Evolutionary conservation across 2,888 invertebrate genomes (phyloP).

Genomic region (Tipula lateralis): DNA sequence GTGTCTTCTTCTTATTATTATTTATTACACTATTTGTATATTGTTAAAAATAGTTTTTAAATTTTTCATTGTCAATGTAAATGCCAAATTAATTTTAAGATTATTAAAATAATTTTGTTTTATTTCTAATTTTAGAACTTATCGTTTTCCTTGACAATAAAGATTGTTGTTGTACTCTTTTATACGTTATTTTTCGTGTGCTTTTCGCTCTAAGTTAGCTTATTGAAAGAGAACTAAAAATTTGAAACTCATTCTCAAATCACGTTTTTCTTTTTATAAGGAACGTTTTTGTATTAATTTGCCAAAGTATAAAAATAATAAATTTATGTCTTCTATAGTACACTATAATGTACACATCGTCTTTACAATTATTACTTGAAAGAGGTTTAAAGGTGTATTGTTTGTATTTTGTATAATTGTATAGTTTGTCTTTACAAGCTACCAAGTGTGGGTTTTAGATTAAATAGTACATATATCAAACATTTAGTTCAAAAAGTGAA

Average conservation of each 20-base stretch:
- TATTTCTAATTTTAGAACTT: not conserved
- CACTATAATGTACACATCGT: too few relatives aligned
- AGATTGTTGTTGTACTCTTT: not conserved
- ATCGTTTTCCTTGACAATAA: not conserved
- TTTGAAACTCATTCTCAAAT: not conserved
- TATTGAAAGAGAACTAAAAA: not conserved
- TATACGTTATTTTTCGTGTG: not conserved
- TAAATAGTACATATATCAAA: too few relatives aligned
- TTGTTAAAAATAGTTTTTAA: slow-evolving; percentile 24
- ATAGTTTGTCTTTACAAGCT: too few relatives aligned
- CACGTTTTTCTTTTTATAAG: too few relatives aligned
- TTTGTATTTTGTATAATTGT: too few relatives aligned
- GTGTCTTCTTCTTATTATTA: not conserved
- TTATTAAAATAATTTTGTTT: not conserved
- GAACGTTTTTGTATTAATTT: too few relatives aligned
- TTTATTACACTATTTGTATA: not conserved
- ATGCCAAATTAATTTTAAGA: not conserved
- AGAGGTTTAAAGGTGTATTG: too few relatives aligned
- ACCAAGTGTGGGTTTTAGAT: too few relatives aligned
- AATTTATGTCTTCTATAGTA: too few relatives aligned
- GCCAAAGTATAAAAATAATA: too few relatives aligned
- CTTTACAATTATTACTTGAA: too few relatives aligned
- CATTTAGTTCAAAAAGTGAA: too few relatives aligned
- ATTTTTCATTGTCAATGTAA: not conserved
- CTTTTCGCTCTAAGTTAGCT: not conserved